Evolutionary conservation across 1,140 invertebrate genomes (phyloP), one percentile per base, ranked within the genome.

Genomic region (Ridgeia piscesae): DNA sequence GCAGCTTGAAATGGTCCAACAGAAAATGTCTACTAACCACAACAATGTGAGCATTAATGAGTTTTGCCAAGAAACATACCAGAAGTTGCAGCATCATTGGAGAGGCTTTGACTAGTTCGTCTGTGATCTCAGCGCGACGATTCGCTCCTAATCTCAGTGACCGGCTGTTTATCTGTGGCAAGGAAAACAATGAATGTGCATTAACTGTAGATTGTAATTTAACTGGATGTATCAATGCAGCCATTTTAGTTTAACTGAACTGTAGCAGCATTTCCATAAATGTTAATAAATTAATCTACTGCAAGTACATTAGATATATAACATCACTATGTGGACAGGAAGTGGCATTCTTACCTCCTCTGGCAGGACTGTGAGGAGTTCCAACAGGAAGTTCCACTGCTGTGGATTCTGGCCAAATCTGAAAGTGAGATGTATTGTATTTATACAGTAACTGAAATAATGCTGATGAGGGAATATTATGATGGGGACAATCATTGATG

Each of bases 291-390:
- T 50, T 50, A 77, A 77, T 77, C 58, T 77, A 14, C 58, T 77
- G 58, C 58, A 77, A 42, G 42, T 42, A 42, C 27, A 2, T 77
- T 77, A 4, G 27, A 31, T 77, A 77, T 9, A 77, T 77, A 31
- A 31, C 11, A 42, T 42, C 11, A 42, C 8, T 31, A 21, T 31
- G 0, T 77, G 6, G 6, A 8, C 17, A 77, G 48, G 48, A 50
- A 50, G 34, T 89, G 31, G 8, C n/a, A 90, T 90, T 34, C 88
- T 97, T 58, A 99, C 97, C 97, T 99, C 99, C 97, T 99, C 99
- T n/a, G 99, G 99, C 94, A 99, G 96, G 14, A 99, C 97, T 88
- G 97, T 99, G 88, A 99, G 96, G 93, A 99, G 97, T 97, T 99
- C 98, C 94, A 99, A 95, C 35, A 99, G 96, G 42, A 98, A 95